Base-by-base conservation (phyloP, 2,797 vertebrate species). In the Euphonia xanthogaster region DNA sequence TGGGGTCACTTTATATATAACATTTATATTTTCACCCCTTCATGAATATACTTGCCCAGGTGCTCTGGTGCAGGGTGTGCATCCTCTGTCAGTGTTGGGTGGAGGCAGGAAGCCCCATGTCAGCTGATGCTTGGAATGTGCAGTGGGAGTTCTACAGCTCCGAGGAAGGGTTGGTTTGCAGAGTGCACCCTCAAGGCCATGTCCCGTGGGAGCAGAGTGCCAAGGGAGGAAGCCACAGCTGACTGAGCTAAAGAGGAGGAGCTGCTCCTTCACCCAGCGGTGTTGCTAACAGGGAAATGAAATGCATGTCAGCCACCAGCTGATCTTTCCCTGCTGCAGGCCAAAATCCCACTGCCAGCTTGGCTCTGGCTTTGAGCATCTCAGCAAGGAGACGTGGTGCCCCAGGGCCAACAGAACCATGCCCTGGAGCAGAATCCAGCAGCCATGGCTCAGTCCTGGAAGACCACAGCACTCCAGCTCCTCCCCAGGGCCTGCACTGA, bases 1-100 rank as follows among this genome's bases (percentile, higher is more conserved):
- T 67, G 37, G 90, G 95, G 96, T 97, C 93, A 81, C 90, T 95
- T 83, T 55, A 22, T 37, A 12, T 39, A 21, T 66, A 79, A 71
- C 25, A 73, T 73, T 68, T 60, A 53, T 68, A 22, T 45, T 40
- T 79, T 83, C 68, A 58, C 78, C 70, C 86, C 70, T 67, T 45
- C 37, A 20, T 88, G 83, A 88, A 58, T 60, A 0, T 30, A 13
- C 73, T 60, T 94, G 76, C 80, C 74, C 62, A 0, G 50, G 21
- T n/a, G 44, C 58, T 62, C 73, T 1, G 10, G 44, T 31, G 73
- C 33, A 18, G n/a, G 18, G 14, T 33, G 30, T 12, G 45, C 10
- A 3, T 24, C 25, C 0, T 0, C 44, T 40, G 62, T 2, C 19
- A 1, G 25, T 4, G 18, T 1, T 1, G 16, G 45, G 13, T 17